Base-by-base conservation (phyloP, 2,113 vertebrate species). In the Engystomops pustulosus region DNA sequence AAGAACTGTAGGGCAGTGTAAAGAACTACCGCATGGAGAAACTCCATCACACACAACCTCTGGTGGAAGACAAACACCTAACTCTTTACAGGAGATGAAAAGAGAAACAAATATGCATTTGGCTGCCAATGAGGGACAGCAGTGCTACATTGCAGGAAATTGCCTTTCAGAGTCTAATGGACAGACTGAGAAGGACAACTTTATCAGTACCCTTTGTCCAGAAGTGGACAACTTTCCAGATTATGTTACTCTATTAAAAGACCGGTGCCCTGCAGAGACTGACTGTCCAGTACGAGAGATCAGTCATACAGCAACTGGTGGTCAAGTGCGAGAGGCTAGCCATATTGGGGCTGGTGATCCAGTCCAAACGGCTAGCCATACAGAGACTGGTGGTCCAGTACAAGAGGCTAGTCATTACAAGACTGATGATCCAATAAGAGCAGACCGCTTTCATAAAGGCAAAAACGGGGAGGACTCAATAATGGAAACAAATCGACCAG, bases 241-340 rank as follows among this genome's bases (percentile, higher is more conserved):
- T 27, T 51, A 25, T 34, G 17, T 18, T 75, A 27, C 2, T 41
- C 45, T 1, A 11, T 10, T 15, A n/a, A 53, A 1, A 4, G 30
- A 53, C 15, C 5, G 3, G 3, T 18, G 14, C 30, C 0, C 0
- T 27, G 12, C 41, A 38, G 23, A 51, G 60, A 5, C 17, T 60
- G 3, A 4, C 2, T 0, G 11, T 8, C 14, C 23, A 18, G 6
- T 15, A 32, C 6, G 1, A 0, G 0, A 0, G 0, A 30, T 1
- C 0, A 49, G 0, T 3, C 2, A 0, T 0, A 2, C 0, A 5
- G 25, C 44, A 0, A 18, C 58, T 0, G 0, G 69, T 0, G 0
- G 3, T 12, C 12, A 32, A 0, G 0, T 47, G 20, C 67, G 0
- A 15, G 36, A 86, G 14, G 6, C 74, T 10, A 2, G 15, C 25